These are phyloP conservation scores for Eremophila alpestris DNA, from an alignment of 2,797 vertebrate genomes.

Conservation along the genomic window DNA sequence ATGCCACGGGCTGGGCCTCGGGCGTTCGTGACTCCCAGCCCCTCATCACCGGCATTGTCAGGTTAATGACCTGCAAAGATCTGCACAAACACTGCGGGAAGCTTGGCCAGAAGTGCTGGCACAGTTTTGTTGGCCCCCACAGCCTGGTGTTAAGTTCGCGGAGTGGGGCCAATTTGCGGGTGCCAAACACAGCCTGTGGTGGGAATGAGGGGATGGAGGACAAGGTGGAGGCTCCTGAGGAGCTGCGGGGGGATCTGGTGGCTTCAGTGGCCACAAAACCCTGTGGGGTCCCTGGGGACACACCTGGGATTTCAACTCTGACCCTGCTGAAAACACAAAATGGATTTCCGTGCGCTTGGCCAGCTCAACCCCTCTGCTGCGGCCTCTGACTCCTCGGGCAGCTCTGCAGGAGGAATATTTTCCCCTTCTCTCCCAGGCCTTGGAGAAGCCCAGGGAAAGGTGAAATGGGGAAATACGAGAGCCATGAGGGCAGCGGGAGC, in stretches of 20 bases:
- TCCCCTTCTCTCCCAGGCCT: not conserved
- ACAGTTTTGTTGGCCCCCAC: constrained; percentile 20
- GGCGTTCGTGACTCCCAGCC: not conserved
- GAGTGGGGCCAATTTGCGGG: not conserved
- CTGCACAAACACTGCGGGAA: constrained; percentile 1
- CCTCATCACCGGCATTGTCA: not conserved
- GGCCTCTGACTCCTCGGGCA: not conserved
- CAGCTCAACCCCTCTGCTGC: not conserved
- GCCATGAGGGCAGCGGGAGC: fast-evolving
- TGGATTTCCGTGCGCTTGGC: fast-evolving
- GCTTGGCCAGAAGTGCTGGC: constrained; percentile 27
- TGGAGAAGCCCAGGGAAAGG: not conserved
- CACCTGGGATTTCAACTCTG: not conserved
- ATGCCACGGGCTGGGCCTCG: not conserved
- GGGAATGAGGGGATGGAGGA: not conserved
- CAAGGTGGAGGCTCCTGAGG: not conserved
- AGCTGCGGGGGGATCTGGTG: not conserved
- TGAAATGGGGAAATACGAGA: not conserved
- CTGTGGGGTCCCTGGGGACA: not conserved
- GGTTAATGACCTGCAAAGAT: constrained; percentile 57
- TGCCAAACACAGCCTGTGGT: fast-evolving
- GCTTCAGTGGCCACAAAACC: not conserved
- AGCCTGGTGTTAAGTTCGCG: not conserved
- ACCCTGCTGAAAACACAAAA: not conserved
- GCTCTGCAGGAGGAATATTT: not conserved